These are phyloP conservation scores for Druceiella hillmani DNA, from an alignment of 2,888 invertebrate genomes.

Conservation along the genomic window DNA sequence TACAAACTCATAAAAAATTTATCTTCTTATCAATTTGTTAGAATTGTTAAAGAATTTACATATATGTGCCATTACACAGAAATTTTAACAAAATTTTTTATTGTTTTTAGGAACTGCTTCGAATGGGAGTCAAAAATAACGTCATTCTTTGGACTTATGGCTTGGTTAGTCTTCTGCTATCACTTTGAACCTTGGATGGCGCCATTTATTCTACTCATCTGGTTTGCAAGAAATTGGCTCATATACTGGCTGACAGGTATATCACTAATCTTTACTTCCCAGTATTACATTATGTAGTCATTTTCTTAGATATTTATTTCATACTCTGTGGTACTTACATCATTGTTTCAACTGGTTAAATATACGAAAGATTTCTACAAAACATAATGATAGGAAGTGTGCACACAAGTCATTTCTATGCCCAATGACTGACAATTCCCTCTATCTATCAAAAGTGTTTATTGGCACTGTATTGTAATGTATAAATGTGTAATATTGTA, in stretches of 20 bases:
- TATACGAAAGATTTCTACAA: neutral
- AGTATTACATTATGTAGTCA: neutral
- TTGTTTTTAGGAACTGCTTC: conserved; percentile 76
- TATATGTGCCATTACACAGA: too few species aligned
- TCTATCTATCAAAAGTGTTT: too few species aligned
- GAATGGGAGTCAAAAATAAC: conserved; percentile 92
- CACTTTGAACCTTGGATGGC: conserved; percentile 96
- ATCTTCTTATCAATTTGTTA: too few species aligned
- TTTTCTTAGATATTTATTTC: neutral
- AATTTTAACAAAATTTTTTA: conserved; percentile 2
- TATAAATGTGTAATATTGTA: too few species aligned
- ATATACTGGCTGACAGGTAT: conserved; percentile 47
- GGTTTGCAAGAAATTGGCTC: conserved; percentile 62
- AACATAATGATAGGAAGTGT: too few species aligned
- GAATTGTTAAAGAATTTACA: too few species aligned
- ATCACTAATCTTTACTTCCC: neutral
- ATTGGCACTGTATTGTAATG: too few species aligned
- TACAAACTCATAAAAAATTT: too few species aligned
- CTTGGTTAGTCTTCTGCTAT: conserved; percentile 86
- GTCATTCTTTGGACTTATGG: conserved; percentile 75
- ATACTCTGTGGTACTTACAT: neutral
- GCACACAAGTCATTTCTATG: too few species aligned
- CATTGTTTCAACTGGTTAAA: neutral
- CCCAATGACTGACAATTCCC: too few species aligned
- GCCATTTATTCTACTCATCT: conserved; percentile 72